Percentiles rank a stretch among this genome's conserved stretches.
Conservation (phyloP, 2,888 invertebrate genomes). For the Cerceris rybyensis region DNA sequence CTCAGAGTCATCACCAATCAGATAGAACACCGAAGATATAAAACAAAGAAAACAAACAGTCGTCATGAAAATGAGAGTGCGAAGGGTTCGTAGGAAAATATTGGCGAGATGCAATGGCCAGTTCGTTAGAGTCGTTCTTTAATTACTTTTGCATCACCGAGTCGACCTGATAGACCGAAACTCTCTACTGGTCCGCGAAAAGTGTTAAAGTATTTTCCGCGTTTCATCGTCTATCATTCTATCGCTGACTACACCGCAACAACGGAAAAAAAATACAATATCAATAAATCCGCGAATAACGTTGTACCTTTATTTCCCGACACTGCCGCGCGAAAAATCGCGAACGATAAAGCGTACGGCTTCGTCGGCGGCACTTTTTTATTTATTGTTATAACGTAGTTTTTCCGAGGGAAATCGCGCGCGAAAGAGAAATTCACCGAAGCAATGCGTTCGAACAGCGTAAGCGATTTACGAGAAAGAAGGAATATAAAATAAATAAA, state of each 20-base stretch:
- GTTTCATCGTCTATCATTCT: not conserved
- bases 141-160: no score
- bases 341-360: not conserved
- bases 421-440: not conserved
- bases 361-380: not conserved
- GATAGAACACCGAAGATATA: no score
- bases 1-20: no score
- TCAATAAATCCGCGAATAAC: not conserved
- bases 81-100: not conserved
- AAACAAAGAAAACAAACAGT: not conserved
- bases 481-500: not conserved
- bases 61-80: not conserved
- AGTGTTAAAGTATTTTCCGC: no score
- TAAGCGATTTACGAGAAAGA: not conserved
- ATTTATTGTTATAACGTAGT: conserved; percentile 17
- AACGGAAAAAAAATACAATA: not conserved
- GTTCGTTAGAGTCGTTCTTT: not conserved
- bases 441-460: not conserved
- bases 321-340: no score
- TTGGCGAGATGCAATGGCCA: conserved; percentile 5
- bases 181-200: not conserved
- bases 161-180: not conserved
- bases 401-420: conserved; percentile 32
- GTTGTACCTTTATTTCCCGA: not conserved
- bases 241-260: conserved; percentile 1